A percentile compares a stretch with the other conserved stretches of the same genome.
These are phyloP conservation scores for Drosophila lacertosa DNA, from an alignment of 1,140 invertebrate genomes.

Conservation along the genomic window DNA sequence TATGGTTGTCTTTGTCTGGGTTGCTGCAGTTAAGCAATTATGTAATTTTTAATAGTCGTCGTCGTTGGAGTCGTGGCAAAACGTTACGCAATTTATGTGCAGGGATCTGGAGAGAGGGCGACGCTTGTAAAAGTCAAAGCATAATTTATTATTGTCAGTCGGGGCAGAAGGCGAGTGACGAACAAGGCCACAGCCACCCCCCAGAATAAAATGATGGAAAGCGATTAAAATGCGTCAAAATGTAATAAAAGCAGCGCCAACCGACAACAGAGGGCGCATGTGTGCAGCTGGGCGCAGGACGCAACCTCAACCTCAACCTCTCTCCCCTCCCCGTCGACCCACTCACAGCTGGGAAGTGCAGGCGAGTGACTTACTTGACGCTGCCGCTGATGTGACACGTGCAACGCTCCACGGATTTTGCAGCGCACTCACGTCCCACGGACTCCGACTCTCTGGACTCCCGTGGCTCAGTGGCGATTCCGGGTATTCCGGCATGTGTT, in stretches of 20 bases:
- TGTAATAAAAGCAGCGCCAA: conserved; percentile 39
- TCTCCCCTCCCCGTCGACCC: background rate
- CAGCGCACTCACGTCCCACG: conserved; percentile 45
- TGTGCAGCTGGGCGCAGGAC: conserved; percentile 12
- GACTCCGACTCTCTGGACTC: conserved; percentile 12
- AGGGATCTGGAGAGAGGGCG: background rate
- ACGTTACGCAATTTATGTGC: conserved; percentile 61
- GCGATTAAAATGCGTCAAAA: conserved; percentile 62
- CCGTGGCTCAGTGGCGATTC: conserved; percentile 13
- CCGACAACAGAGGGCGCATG: conserved; percentile 22
- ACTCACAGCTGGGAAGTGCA: conserved; percentile 16
- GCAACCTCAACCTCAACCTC: conserved; percentile 2
- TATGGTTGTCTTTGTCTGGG: conserved; percentile 43
- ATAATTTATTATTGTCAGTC: conserved; percentile 78
- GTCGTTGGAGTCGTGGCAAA: conserved; percentile 21
- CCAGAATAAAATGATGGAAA: conserved; percentile 51
- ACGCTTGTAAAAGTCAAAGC: conserved; percentile 63
- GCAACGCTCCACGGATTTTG: conserved; percentile 57
- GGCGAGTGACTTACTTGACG: conserved; percentile 44
- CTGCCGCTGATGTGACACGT: conserved; percentile 53
- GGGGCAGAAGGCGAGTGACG: conserved; percentile 27
- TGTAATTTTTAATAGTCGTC: conserved; percentile 77
- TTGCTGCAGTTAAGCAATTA: conserved; percentile 72
- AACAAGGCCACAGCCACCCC: conserved; percentile 37
- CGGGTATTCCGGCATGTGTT: conserved; percentile 41